Conservation (phyloP, 2,797 vertebrate genomes). For the Tenualosa ilisha region DNA sequence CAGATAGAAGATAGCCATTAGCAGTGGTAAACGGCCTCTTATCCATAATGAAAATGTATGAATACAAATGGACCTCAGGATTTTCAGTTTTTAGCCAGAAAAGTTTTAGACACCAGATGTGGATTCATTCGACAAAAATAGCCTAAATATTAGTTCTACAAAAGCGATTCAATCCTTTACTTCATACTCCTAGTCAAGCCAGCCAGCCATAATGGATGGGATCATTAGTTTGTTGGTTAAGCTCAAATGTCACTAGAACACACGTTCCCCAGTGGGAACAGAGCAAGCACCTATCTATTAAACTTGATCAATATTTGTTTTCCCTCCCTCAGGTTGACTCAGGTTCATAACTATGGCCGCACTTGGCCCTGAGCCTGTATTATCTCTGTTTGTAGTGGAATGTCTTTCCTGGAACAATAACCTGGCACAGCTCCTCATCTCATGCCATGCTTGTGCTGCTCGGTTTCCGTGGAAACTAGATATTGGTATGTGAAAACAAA, state of each 20-base stretch:
- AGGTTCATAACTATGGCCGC: constrained; percentile 2
- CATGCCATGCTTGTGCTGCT: constrained; percentile 37
- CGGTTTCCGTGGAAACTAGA: constrained; percentile 58
- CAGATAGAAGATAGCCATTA: too few relatives aligned
- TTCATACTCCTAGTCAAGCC: not conserved
- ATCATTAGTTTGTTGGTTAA: constrained; percentile 15
- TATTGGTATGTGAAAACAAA: constrained; percentile 53
- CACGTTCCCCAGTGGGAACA: not conserved
- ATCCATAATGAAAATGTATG: not conserved
- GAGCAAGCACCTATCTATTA: constrained; percentile 15
- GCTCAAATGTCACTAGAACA: constrained; percentile 5
- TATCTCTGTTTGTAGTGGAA: constrained; percentile 40
- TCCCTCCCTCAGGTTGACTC: constrained; percentile 11
- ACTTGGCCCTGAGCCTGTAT: constrained; percentile 7
- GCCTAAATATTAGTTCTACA: not conserved
- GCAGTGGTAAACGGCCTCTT: not conserved
- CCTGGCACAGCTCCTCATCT: constrained; percentile 42
- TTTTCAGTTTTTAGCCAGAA: not conserved
- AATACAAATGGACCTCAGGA: not conserved
- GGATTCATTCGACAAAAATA: not conserved
- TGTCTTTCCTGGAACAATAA: constrained; percentile 49
- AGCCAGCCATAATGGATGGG: not conserved
- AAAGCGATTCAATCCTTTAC: not conserved
- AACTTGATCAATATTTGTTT: constrained; percentile 22
- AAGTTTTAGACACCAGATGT: not conserved